These are phyloP conservation scores for Phyllotis vaccarum DNA, from an alignment of 2,797 vertebrate species.

Conservation along the genomic window DNA sequence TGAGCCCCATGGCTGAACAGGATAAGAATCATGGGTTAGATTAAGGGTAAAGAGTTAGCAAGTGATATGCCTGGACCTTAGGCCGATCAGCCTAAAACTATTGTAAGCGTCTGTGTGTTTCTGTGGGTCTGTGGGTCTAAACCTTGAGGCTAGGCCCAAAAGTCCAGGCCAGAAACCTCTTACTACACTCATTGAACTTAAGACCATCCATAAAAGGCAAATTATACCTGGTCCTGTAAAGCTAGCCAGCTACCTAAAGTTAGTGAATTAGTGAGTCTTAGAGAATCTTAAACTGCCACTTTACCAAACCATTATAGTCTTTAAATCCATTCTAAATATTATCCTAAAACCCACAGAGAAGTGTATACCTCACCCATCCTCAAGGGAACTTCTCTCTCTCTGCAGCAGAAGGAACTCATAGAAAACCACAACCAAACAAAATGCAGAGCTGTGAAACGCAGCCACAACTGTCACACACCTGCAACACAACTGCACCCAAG, in stretches of 20 bases:
- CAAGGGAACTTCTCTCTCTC: not conserved
- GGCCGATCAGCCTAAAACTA: too few relatives aligned
- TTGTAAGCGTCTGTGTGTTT: too few relatives aligned
- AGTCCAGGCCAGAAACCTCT: too few relatives aligned
- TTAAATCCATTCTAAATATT: not conserved
- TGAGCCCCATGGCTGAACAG: too few relatives aligned
- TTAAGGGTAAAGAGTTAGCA: too few relatives aligned
- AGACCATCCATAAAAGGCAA: not conserved
- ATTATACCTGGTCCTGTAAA: not conserved
- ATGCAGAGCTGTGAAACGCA: not conserved
- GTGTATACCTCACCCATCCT: not conserved
- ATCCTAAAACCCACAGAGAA: not conserved
- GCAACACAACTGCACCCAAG: not conserved
- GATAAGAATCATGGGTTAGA: too few relatives aligned
- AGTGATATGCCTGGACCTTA: too few relatives aligned
- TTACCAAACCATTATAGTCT: not conserved
- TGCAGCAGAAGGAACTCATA: not conserved
- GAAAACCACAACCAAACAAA: not conserved
- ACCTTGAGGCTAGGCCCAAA: too few relatives aligned
- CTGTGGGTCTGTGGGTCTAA: too few relatives aligned
- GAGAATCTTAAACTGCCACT: not conserved
- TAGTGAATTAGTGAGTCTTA: not conserved
- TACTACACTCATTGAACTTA: not conserved
- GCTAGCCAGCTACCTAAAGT: not conserved
- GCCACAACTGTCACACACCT: too few relatives aligned